Base-by-base conservation (phyloP, 2,113 vertebrate species). In the Catagonus wagneri region DNA sequence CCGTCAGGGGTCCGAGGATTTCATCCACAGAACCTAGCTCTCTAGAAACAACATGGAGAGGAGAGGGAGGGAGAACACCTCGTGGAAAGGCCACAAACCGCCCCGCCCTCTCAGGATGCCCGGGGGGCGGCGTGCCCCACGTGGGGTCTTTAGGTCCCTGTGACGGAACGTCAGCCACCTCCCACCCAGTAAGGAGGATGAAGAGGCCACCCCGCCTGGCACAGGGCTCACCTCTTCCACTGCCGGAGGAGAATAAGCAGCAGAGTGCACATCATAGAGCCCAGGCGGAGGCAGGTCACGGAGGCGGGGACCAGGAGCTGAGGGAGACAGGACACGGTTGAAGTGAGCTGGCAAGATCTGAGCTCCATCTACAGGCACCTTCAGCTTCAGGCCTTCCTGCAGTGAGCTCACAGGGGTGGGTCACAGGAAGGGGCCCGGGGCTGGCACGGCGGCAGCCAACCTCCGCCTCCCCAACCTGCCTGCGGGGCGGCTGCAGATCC, bases 251-350 rank as follows among this genome's bases (percentile, higher is more conserved):
- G 99, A 97, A 99, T 98, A 27, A 99, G 98, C 14, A 99, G 99
- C 61, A 99, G 98, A 1, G 99, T 99, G 68, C 99, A 99, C 60
- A 99, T 98, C 99, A 99, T 99, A 95, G 99, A 99, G 0, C 99
- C 99, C 4, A 99, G 98, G 39, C 99, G 99, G 71, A 99, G 98
- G 93, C 99, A 99, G 87, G 98, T 98, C 27, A 98, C 98, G 0
- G 99, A 99, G 88, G 90, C 96, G 2, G 99, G 98, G 65, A 99
- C 99, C 22, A 99, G 98, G 81, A 99, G 98, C 99, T 99, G 93
- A 5, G 36, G 94, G 79, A 98, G 91, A 96, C 1, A 15, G 76
- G 19, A 84, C 8, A 76, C 9, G 32, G 66, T 83, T 9, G 81
- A 71, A 32, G 25, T 25, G 23, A 17, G 63, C 52, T 44, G 23